A percentile compares a stretch with the other conserved stretches of the same genome.
Evolutionary conservation across 2,113 vertebrate species (phyloP).

Genomic region (Odontesthes bonariensis): DNA sequence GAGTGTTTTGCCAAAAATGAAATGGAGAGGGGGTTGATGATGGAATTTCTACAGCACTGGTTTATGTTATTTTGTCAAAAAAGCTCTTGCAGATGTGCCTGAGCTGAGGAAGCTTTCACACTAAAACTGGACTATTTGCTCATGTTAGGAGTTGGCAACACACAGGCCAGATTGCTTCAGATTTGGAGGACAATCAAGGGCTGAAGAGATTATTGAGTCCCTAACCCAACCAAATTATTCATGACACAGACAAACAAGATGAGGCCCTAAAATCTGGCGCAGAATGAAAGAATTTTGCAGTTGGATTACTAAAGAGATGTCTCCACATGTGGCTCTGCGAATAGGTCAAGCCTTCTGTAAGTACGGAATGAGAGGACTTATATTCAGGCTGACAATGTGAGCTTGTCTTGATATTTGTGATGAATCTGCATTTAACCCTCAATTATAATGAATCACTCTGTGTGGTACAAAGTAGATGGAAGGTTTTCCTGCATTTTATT

Average conservation of each 20-base stretch:
- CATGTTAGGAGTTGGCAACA: conserved; percentile 35
- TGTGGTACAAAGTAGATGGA: conserved; percentile 35
- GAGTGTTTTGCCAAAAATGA: background rate
- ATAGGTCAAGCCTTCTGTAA: conserved; percentile 61
- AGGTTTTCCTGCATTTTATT: conserved; percentile 19
- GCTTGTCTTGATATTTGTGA: conserved; percentile 59
- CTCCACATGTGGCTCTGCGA: conserved; percentile 43
- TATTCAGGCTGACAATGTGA: conserved; percentile 60
- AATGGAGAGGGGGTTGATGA: background rate
- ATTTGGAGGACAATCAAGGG: conserved; percentile 53
- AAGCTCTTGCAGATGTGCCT: background rate
- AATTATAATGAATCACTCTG: conserved; percentile 52
- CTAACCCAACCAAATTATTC: conserved; percentile 46
- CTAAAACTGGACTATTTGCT: conserved; percentile 38
- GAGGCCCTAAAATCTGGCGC: conserved; percentile 11
- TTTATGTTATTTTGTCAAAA: background rate
- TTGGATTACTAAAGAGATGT: conserved; percentile 50
- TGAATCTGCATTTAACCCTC: conserved; percentile 55
- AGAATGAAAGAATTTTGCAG: conserved; percentile 26
- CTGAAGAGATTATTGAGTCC: conserved; percentile 29
- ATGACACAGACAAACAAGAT: conserved; percentile 36
- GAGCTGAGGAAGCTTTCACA: conserved; percentile 9
- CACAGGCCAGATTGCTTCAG: conserved; percentile 27
- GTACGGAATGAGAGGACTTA: conserved; percentile 19
- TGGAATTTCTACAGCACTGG: background rate